Evolutionary conservation across 2,797 vertebrate species (phyloP).

Genomic region (Kryptopterus vitreolus): DNA sequence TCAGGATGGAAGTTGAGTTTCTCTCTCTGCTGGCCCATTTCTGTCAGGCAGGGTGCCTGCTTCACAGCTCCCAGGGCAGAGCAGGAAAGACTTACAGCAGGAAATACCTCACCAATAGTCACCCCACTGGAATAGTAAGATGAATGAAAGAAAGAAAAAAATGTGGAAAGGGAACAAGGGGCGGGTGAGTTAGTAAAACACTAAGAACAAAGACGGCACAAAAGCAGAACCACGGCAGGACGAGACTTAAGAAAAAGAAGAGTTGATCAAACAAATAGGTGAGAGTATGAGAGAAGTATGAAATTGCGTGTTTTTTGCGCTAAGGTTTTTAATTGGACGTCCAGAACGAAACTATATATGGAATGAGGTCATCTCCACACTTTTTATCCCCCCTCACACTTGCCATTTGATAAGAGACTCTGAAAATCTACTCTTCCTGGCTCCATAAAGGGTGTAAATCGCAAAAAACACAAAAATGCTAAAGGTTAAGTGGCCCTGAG

Average conservation of each 20-base stretch:
- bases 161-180: background rate
- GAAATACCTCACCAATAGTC: constrained; percentile 72
- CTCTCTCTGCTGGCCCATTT: constrained; percentile 42
- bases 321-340: constrained; percentile 61
- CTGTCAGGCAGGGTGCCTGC: constrained; percentile 54
- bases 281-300: constrained; percentile 50
- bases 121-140: constrained; percentile 72
- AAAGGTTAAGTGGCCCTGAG: constrained; percentile 33
- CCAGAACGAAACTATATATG: constrained; percentile 59
- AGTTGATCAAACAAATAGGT: background rate
- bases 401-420: constrained; percentile 37
- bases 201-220: background rate
- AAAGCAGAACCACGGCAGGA: constrained; percentile 9
- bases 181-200: background rate
- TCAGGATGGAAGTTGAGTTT: constrained; percentile 48
- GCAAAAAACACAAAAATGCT: constrained; percentile 42
- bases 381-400: constrained; percentile 27
- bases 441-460: constrained; percentile 30
- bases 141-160: constrained; percentile 60
- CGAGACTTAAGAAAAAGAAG: constrained; percentile 9
- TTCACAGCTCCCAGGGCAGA: constrained; percentile 67
- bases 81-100: constrained; percentile 70
- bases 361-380: background rate
- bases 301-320: constrained; percentile 64
- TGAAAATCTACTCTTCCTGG: constrained; percentile 30